phyloP scores from a whole-genome alignment of 2,797 vertebrate genomes.

The Manis javanica region DNA sequence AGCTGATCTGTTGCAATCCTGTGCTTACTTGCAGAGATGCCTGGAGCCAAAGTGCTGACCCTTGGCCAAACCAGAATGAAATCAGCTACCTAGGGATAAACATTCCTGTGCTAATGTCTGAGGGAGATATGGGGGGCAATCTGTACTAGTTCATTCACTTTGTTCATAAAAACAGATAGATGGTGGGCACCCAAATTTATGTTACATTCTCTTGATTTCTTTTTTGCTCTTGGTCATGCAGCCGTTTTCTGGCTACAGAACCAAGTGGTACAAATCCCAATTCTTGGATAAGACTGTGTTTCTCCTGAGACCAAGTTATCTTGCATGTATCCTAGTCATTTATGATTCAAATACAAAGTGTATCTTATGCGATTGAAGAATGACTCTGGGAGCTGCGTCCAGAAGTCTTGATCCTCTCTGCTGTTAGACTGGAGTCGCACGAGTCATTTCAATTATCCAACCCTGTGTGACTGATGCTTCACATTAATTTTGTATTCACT shows the following conservation, averaged over 20 bases:
- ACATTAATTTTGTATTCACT: neutral
- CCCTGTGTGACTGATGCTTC: neutral
- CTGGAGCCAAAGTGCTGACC: neutral
- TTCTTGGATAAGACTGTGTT: neutral
- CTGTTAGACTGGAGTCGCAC: neutral
- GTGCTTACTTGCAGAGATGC: neutral
- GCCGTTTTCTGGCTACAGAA: neutral
- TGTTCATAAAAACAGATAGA: neutral
- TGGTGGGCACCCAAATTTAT: neutral
- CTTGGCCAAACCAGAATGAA: neutral
- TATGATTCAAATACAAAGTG: neutral
- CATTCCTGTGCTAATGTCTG: neutral
- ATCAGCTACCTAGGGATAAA: neutral
- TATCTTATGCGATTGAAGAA: neutral
- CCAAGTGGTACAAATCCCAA: accelerated
- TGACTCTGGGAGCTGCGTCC: neutral
- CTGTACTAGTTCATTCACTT: neutral
- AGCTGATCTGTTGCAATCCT: neutral
- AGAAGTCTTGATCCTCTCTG: neutral
- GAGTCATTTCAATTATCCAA: no score
- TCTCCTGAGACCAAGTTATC: neutral
- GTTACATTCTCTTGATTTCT: neutral
- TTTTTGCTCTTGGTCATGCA: neutral
- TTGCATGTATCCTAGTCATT: neutral
- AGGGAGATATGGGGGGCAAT: neutral